A percentile compares a stretch with the other conserved stretches of the same genome.
Evolutionary conservation across 2,888 invertebrate genomes (phyloP).

Genomic region (Dryadula phaetusa): DNA sequence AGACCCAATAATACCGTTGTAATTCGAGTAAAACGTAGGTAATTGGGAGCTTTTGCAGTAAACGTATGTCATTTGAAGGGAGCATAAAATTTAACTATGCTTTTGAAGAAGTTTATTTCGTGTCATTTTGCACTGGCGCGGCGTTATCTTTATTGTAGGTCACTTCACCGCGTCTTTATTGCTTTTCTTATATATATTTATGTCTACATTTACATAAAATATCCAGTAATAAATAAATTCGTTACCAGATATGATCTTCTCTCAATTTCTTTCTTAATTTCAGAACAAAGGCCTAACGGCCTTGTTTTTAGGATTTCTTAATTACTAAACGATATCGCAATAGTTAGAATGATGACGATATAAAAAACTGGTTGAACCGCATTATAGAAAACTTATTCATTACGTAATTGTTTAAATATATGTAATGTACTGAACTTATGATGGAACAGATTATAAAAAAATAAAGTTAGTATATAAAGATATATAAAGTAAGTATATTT

Average conservation of each 20-base stretch:
- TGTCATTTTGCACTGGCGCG: slow-evolving; percentile 47
- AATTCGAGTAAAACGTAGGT: slow-evolving; percentile 2
- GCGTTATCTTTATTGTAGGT: slow-evolving; percentile 54
- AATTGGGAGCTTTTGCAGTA: slow-evolving; percentile 11
- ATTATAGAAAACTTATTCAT: neutral
- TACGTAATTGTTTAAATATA: neutral
- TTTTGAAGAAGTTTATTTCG: slow-evolving; percentile 52
- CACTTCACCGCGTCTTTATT: slow-evolving; percentile 61
- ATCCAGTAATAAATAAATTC: slow-evolving; percentile 7
- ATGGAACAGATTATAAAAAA: too few species aligned
- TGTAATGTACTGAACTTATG: too few species aligned
- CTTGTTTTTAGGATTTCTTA: neutral
- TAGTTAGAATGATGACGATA: neutral
- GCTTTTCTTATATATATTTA: slow-evolving; percentile 50
- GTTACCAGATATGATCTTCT: neutral
- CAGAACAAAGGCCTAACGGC: neutral
- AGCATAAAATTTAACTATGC: slow-evolving; percentile 53
- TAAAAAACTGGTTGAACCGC: slow-evolving; percentile 3
- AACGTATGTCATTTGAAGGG: slow-evolving; percentile 27
- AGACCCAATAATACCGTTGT: neutral
- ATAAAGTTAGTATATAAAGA: too few species aligned
- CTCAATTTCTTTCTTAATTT: neutral
- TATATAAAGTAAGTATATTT: too few species aligned
- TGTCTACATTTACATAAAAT: slow-evolving; percentile 2
- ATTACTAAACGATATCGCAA: neutral